phyloP scores from a whole-genome alignment of 2,888 invertebrate genomes.

The Agrypnus murinus region DNA sequence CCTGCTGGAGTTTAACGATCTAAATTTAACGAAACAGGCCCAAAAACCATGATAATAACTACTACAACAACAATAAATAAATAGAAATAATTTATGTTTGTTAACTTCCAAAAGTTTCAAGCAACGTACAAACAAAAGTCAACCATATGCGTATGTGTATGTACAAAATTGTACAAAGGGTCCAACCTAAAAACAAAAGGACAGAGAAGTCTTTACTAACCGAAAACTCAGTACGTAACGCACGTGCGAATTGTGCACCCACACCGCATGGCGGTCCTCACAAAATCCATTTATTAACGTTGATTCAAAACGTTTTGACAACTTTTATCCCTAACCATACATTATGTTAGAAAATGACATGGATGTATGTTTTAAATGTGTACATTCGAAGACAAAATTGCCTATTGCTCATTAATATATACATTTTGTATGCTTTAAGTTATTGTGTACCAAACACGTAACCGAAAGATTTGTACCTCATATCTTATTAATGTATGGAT shows the following conservation, averaged over 20 bases:
- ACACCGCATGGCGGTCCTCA: slow-evolving; percentile 28
- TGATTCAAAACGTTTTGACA: slow-evolving; percentile 33
- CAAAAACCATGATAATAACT: too few species aligned
- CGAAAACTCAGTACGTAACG: neutral
- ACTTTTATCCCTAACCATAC: slow-evolving; percentile 27
- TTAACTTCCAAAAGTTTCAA: neutral
- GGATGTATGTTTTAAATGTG: slow-evolving; percentile 21
- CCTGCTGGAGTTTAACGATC: too few species aligned
- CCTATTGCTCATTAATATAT: too few species aligned
- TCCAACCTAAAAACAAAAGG: slow-evolving; percentile 23
- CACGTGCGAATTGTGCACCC: slow-evolving; percentile 22
- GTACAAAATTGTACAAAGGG: slow-evolving; percentile 16
- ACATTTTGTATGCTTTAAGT: too few species aligned
- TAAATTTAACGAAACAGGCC: too few species aligned
- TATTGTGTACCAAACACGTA: too few species aligned
- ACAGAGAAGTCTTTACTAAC: slow-evolving; percentile 16
- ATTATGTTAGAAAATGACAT: slow-evolving; percentile 14
- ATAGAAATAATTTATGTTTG: neutral
- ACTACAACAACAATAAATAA: neutral
- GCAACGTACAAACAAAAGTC: neutral
- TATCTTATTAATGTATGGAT: too few species aligned
- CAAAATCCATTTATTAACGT: slow-evolving; percentile 28
- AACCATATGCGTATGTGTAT: slow-evolving; percentile 2
- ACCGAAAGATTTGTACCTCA: too few species aligned
- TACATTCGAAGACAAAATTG: slow-evolving; percentile 22